These are phyloP conservation scores for Elephas maximus DNA, from an alignment of 2,113 vertebrate species.

Conservation along the genomic window DNA sequence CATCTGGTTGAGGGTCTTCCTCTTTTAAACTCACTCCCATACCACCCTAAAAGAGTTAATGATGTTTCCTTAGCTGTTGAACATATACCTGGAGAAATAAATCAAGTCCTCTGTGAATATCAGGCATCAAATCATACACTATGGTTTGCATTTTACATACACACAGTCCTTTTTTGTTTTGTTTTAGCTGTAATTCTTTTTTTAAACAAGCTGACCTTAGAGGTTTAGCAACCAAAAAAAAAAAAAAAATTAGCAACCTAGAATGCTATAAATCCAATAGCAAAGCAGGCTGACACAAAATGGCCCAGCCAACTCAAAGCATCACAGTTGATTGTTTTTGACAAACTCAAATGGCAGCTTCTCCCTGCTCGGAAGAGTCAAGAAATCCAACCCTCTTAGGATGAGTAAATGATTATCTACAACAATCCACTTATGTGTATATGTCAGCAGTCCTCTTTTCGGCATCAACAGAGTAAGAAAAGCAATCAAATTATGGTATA, in stretches of 20 bases:
- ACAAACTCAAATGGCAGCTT: constrained; percentile 20
- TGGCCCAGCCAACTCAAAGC: not conserved
- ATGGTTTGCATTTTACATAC: not conserved
- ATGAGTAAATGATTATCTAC: not conserved
- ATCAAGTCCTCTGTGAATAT: not conserved
- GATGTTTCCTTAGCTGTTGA: not conserved
- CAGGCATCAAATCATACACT: not conserved
- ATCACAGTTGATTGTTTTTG: constrained; percentile 9
- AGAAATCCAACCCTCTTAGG: not conserved
- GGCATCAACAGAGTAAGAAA: not conserved
- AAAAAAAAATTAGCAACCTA: not conserved
- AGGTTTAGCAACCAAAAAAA: not conserved
- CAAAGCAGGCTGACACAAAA: constrained; percentile 2
- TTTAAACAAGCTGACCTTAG: not conserved
- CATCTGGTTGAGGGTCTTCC: not conserved
- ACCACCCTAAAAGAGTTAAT: not conserved
- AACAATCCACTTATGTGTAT: not conserved
- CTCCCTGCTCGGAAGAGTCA: constrained; percentile 27
- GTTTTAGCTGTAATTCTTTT: constrained; percentile 38
- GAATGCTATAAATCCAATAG: constrained; percentile 4
- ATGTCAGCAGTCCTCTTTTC: not conserved
- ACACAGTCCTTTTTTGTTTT: not conserved
- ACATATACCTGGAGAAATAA: not conserved
- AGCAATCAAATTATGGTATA: not conserved
- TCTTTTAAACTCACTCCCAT: not conserved